These are phyloP conservation scores for Drosophila nigricruria DNA, from an alignment of 2,888 invertebrate species.

Conservation along the genomic window DNA sequence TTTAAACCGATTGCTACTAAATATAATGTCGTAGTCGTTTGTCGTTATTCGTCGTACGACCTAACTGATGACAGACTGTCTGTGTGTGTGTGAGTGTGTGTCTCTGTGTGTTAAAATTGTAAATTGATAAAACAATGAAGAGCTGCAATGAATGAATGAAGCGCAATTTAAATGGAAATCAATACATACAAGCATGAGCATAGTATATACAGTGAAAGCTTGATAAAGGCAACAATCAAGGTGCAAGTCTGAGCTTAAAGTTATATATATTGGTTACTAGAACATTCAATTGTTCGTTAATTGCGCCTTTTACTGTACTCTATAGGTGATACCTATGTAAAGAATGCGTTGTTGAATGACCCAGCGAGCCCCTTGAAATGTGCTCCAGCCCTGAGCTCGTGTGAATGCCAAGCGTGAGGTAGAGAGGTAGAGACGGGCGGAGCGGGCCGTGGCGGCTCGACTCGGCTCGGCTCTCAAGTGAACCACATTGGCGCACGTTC, in stretches of 20 bases:
- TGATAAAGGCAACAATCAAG: background rate
- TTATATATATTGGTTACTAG: background rate
- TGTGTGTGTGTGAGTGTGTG: conserved; percentile 17
- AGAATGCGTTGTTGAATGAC: conserved; percentile 35
- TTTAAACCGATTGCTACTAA: conserved; percentile 73
- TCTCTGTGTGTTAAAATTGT: conserved; percentile 76
- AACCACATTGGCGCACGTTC: conserved; percentile 54
- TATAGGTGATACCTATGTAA: conserved; percentile 10
- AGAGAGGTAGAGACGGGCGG: background rate
- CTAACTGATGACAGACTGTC: conserved; percentile 27
- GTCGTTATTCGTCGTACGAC: conserved; percentile 25
- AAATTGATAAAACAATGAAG: conserved; percentile 74
- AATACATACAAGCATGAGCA: conserved; percentile 46
- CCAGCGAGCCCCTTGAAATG: conserved; percentile 39
- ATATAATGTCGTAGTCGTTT: conserved; percentile 51
- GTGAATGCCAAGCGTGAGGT: conserved; percentile 42
- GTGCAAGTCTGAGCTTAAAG: background rate
- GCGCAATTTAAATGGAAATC: conserved; percentile 76
- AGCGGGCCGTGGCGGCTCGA: background rate
- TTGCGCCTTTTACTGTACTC: background rate
- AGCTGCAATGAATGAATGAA: conserved; percentile 72
- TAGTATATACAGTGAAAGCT: conserved; percentile 14
- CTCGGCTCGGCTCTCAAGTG: conserved; percentile 30
- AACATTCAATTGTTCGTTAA: background rate
- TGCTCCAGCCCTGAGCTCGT: conserved; percentile 48